Evolutionary conservation across 2,797 vertebrate species (phyloP).

Genomic region (Limnodromus scolopaceus): DNA sequence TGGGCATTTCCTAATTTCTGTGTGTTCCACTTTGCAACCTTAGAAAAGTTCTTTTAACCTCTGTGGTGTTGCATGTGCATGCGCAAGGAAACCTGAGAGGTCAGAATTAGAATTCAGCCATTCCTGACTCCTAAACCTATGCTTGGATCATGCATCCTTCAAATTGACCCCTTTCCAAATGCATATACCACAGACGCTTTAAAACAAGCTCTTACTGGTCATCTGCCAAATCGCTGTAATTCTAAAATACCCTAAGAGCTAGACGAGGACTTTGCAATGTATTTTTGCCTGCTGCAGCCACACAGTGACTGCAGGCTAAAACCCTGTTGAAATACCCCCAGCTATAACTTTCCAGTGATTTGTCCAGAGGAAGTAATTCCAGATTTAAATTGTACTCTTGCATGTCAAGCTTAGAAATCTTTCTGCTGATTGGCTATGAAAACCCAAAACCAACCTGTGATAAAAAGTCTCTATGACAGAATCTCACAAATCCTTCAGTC

Average conservation of each 20-base stretch:
- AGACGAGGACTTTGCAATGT: background rate
- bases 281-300: conserved; percentile 59
- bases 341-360: background rate
- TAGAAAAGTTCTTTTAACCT: background rate
- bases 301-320: conserved; percentile 5
- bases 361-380: background rate
- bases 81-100: background rate
- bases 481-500: background rate
- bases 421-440: background rate
- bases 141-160: background rate
- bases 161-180: background rate
- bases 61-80: accelerated
- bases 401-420: background rate
- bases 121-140: background rate
- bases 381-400: background rate
- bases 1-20: background rate
- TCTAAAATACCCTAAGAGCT: conserved; percentile 10
- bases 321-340: background rate
- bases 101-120: background rate
- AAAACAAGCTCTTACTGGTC: conserved; percentile 24
- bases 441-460: background rate
- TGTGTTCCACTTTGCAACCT: background rate
- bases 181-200: background rate
- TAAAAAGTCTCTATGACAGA: background rate
- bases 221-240: background rate